Base-by-base conservation (phyloP, 2,888 invertebrate species). In the Lacanobia oleracea region DNA sequence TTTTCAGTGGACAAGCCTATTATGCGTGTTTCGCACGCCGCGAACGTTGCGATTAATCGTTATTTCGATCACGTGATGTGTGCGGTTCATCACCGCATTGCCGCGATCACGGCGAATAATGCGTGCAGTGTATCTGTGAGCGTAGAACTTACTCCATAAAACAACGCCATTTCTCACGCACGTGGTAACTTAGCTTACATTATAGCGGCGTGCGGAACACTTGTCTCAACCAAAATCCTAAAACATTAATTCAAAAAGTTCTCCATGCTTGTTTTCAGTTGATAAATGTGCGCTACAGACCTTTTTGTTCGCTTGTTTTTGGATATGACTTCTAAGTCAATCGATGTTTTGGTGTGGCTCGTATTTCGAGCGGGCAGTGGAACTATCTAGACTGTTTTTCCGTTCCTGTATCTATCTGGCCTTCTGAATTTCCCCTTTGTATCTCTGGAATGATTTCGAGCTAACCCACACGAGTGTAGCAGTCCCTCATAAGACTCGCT, bases 401-500 rank as follows among this genome's bases (percentile, higher is more conserved):
- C 60, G 68, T 82, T 79, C 76, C 73, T 77, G 37, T 77, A 75
- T 76, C 70, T 86, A 74, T 86, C 65, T 77, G 67, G 37, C 62
- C 77, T 81, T 76, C 62, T 66, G 23, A 70, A 72, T 64, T 33
- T 86, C 59, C 67, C 54, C 57, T 66, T 59, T 81, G 72, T 78
- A 48, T 18, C 59, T 86, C 60, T 84, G 73, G 75, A 78, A 84
- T 79, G 72, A 73, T 75, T 65, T 75, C 67, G 63, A 74, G 73
- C 79, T 86, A 84, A 84, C 76, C 60, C 37, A 76, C 82, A 84
- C 80, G 67, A 74, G 71, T 82, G 54, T 72, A 75, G 68, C 77
- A 67, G 72, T 76, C 64, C 53, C 48, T 60, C 61, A 64, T 72
- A 51, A 69, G 76, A 68, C 57, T 74, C 68, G 62, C 51, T 74